Evolutionary conservation across 2,113 vertebrate genomes (phyloP).

Genomic region (Rhinolophus sinicus): DNA sequence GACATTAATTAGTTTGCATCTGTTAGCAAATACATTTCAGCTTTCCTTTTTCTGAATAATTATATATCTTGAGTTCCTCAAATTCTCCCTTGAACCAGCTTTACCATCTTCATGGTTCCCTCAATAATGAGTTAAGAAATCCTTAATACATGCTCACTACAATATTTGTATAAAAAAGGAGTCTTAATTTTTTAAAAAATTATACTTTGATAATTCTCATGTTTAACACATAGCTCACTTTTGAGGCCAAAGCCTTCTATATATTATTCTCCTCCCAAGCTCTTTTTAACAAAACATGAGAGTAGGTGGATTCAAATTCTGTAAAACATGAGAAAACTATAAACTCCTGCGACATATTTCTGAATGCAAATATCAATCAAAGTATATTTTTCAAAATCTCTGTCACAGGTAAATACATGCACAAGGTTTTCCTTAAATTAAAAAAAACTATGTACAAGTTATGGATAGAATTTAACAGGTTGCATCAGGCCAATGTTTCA

Average conservation of each 20-base stretch:
- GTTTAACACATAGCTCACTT: not conserved
- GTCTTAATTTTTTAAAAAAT: not conserved
- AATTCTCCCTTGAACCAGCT: not conserved
- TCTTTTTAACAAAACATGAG: slow-evolving; percentile 7
- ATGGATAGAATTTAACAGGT: not conserved
- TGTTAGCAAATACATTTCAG: not conserved
- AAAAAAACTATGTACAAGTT: not conserved
- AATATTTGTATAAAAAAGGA: not conserved
- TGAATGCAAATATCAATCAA: not conserved
- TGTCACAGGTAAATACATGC: not conserved
- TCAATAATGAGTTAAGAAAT: not conserved
- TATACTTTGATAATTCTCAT: not conserved
- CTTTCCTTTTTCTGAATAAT: not conserved
- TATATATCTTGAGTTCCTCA: not conserved
- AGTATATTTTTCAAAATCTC: not conserved
- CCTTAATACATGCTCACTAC: not conserved
- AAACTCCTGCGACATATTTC: not conserved
- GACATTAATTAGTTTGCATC: not conserved
- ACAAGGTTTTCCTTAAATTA: not conserved
- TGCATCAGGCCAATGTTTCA: not conserved
- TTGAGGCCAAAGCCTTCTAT: not conserved
- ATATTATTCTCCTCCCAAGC: not conserved
- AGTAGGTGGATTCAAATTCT: not conserved
- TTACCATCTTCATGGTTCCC: not conserved
- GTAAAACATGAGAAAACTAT: not conserved